Percentiles rank a stretch among this genome's conserved stretches.
These are phyloP conservation scores for Plutomurus gul DNA, from an alignment of 1,140 invertebrate species.

Conservation along the genomic window DNA sequence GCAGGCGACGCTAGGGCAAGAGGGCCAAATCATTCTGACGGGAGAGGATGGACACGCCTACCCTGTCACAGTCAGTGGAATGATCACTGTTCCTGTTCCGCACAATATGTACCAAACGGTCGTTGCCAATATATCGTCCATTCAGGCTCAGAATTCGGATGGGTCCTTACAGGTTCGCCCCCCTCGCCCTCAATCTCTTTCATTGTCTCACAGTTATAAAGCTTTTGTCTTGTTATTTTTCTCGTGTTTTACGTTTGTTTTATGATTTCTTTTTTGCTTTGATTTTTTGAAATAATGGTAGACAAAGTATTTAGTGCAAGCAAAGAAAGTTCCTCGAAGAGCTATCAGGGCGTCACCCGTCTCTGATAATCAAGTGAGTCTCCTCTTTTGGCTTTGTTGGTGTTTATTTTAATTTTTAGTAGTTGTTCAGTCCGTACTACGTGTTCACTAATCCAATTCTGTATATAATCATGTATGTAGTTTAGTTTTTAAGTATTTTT, in stretches of 20 bases:
- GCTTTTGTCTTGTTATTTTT: conserved; percentile 25
- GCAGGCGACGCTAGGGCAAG: conserved; percentile 83
- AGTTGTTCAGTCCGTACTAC: too few species aligned
- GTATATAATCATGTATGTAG: too few species aligned
- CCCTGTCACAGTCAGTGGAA: conserved; percentile 86
- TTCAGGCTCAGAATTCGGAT: conserved; percentile 73
- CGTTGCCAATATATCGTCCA: conserved; percentile 85
- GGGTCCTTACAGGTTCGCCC: conserved; percentile 68
- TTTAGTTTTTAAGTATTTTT: not conserved
- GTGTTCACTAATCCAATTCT: too few species aligned
- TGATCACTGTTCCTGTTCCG: conserved; percentile 92
- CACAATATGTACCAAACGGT: conserved; percentile 96
- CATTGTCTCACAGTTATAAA: not conserved
- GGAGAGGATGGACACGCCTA: conserved; percentile 62
- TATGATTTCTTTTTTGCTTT: conserved; percentile 32
- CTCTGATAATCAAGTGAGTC: not conserved
- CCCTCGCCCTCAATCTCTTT: not conserved
- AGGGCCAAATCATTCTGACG: conserved; percentile 85
- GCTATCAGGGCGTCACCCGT: not conserved
- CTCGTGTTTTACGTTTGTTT: not conserved
- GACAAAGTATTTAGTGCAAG: conserved; percentile 40
- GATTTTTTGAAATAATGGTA: not conserved
- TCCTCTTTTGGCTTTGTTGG: not conserved
- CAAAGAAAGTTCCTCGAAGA: conserved; percentile 37
- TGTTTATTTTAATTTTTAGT: not conserved